Evolutionary conservation across 2,113 vertebrate species (phyloP), one percentile per base, ranked within the genome.

Genomic region (Erythrocercus mccallii): DNA sequence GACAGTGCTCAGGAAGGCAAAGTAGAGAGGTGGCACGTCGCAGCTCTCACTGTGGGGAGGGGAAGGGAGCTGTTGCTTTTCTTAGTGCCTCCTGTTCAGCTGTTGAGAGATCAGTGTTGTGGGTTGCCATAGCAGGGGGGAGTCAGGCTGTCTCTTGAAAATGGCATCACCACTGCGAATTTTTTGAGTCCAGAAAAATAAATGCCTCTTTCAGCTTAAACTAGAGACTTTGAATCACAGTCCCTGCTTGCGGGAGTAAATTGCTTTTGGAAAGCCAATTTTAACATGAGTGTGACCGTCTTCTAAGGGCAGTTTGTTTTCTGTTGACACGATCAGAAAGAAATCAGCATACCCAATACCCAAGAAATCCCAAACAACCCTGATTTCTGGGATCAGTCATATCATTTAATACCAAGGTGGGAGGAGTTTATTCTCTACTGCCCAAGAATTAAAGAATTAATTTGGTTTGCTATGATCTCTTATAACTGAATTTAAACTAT

Each of bases 371-470:
- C 53, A 58, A 71, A 65, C 22, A 61, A 22, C 24, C 12, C 47
- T 76, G 51, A 51, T 93, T 92, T 88, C 48, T 64, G 65, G 14
- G 35, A 15, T 65, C 51, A 51, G 14, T 61, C 16, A 3, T 74
- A 38, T 31, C 1, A 44, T 81, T 64, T 86, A 68, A 64, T 94
- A 60, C 44, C 23, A 53, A 45, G 22, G 23, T 83, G 60, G 14
- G 60, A 90, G 57, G 68, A 92, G 57, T 69, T 20, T 28, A 37
- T 89, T 94, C 69, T 89, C 81, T 88, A 91, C 79, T 94, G 87
- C 91, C 81, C 87, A 96, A 97, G 96, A 97, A 96, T 95, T 91
- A 78, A 94, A 94, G 95, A 98, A 96, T 97, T 97, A 95, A 91
- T 97, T 97, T 97, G 90, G 88, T 96, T 94, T 92, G 74, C 82